These are phyloP conservation scores for Metellina segmentata DNA, from an alignment of 2,888 invertebrate genomes.

Conservation along the genomic window DNA sequence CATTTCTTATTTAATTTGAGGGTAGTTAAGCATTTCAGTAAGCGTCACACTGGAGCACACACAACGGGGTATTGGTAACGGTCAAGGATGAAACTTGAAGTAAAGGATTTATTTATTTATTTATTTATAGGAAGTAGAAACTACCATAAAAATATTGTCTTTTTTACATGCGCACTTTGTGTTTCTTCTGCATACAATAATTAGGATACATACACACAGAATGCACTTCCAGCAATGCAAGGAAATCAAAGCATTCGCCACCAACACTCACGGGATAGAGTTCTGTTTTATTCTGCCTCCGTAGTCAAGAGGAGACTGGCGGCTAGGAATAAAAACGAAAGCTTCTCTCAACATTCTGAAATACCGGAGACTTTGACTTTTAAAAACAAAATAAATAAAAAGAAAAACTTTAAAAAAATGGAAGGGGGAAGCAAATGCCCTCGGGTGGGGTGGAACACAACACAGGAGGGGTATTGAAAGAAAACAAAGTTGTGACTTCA, in stretches of 20 bases:
- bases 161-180: too few species aligned
- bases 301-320: neutral
- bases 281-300: neutral
- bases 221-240: neutral
- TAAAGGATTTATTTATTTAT: too few species aligned
- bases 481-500: conserved; percentile 56
- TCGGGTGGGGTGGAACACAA: neutral
- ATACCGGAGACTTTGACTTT: neutral
- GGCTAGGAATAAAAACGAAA: neutral
- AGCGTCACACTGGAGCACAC: too few species aligned
- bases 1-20: too few species aligned
- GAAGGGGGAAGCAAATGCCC: conserved; percentile 11
- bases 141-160: too few species aligned
- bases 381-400: neutral
- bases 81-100: too few species aligned
- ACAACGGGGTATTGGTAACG: too few species aligned
- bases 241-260: neutral
- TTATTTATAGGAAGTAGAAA: too few species aligned
- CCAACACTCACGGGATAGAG: neutral
- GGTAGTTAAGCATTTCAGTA: too few species aligned
- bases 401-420: neutral
- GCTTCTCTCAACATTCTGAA: neutral
- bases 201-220: too few species aligned
- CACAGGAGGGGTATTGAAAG: neutral
- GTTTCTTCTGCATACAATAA: too few species aligned